A percentile compares a stretch with the other conserved stretches of the same genome.
Conservation (phyloP, 2,113 vertebrate species). For the Vireo altiloquus region DNA sequence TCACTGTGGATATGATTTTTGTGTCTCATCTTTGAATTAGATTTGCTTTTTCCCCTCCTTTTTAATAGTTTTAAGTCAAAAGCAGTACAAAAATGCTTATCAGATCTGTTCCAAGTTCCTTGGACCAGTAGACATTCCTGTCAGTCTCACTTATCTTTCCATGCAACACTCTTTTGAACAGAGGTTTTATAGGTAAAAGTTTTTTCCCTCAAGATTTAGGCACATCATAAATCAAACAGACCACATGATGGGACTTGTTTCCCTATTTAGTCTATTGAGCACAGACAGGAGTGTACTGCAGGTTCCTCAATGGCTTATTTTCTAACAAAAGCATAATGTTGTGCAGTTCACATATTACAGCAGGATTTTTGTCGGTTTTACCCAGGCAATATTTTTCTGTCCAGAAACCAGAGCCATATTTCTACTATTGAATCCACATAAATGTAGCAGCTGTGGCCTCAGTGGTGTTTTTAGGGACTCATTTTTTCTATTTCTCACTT, state of each 20-base stretch:
- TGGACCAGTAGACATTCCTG: not conserved
- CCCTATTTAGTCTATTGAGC: slow-evolving; percentile 22
- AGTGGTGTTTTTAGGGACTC: not conserved
- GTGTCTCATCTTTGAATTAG: slow-evolving; percentile 27
- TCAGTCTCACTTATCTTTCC: slow-evolving; percentile 45
- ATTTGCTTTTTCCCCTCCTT: not conserved
- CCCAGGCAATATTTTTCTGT: not conserved
- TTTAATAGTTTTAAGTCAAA: slow-evolving; percentile 46
- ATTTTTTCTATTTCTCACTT: slow-evolving; percentile 1
- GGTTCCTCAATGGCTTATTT: slow-evolving; percentile 1
- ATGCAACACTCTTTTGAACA: slow-evolving; percentile 44
- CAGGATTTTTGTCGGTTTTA: not conserved
- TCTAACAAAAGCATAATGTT: not conserved
- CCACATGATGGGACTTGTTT: slow-evolving; percentile 45
- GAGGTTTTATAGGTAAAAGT: slow-evolving; percentile 41
- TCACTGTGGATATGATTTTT: slow-evolving; percentile 20
- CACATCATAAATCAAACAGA: slow-evolving; percentile 66
- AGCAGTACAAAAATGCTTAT: slow-evolving; percentile 11
- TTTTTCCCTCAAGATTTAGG: slow-evolving; percentile 43
- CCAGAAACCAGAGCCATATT: not conserved
- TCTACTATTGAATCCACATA: not conserved
- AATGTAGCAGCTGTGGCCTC: not conserved
- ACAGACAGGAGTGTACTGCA: not conserved
- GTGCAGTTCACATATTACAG: not conserved
- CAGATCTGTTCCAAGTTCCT: slow-evolving; percentile 12